phyloP scores from a whole-genome alignment of 2,888 invertebrate species.

The Metallyticus violacea region DNA sequence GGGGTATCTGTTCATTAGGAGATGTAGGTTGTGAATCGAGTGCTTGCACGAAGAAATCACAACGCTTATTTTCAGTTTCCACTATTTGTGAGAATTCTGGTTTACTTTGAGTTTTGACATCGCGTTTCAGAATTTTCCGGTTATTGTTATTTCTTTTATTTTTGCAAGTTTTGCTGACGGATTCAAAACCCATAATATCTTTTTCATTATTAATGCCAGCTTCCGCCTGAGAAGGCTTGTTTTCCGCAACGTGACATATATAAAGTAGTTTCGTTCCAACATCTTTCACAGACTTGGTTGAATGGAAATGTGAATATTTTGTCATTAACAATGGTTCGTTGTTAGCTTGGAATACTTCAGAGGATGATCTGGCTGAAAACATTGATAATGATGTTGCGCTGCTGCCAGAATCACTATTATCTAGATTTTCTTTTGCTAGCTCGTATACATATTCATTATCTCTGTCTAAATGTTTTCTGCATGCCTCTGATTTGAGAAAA shows the following conservation, averaged over 20 bases:
- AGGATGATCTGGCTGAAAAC: not conserved
- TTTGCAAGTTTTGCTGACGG: not conserved
- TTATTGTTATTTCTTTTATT: not conserved
- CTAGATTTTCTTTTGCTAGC: not conserved
- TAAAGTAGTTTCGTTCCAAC: not conserved
- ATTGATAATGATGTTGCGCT: not conserved
- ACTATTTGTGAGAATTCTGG: too few relatives aligned
- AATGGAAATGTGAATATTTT: not conserved
- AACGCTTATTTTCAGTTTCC: too few relatives aligned
- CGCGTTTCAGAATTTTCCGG: not conserved
- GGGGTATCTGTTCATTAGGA: too few relatives aligned
- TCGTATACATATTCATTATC: not conserved
- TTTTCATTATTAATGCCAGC: not conserved
- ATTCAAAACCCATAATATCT: not conserved
- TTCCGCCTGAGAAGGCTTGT: too few relatives aligned
- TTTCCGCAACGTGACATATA: not conserved
- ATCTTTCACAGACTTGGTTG: not conserved
- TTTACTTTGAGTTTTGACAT: too few relatives aligned
- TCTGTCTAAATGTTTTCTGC: too few relatives aligned
- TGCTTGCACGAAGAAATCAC: too few relatives aligned
- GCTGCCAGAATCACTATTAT: not conserved
- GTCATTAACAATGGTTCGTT: not conserved
- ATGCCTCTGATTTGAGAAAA: not conserved
- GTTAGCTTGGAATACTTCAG: not conserved
- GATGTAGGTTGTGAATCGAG: too few relatives aligned